Conservation (phyloP, 2,888 invertebrate species). For the Epiblema foenella region DNA sequence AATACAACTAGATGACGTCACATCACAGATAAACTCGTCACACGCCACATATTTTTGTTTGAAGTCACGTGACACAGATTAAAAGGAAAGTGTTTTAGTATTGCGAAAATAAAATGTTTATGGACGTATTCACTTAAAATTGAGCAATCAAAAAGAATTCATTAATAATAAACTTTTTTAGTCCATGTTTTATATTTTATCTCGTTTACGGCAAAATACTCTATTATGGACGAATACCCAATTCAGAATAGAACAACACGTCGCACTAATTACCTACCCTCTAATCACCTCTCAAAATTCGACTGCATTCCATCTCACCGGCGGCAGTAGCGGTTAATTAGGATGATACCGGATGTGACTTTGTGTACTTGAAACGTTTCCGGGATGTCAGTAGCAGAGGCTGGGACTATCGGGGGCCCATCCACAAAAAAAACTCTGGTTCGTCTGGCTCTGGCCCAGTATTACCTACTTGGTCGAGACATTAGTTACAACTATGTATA, state of each 20-base stretch:
- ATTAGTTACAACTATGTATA: neutral
- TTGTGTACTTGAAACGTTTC: constrained; percentile 2
- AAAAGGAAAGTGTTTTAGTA: no score
- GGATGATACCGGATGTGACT: constrained; percentile 10
- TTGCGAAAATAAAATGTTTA: no score
- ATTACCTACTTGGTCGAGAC: neutral
- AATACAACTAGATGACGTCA: no score
- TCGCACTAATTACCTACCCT: neutral
- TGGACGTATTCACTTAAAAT: no score
- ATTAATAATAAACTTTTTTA: no score
- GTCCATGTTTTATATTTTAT: no score
- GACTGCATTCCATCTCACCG: constrained; percentile 9
- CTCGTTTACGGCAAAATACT: no score
- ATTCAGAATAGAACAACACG: neutral
- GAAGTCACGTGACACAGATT: no score
- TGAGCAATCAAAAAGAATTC: no score
- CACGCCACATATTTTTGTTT: no score
- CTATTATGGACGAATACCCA: neutral
- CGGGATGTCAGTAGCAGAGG: constrained; percentile 4
- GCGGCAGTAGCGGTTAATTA: constrained; percentile 1
- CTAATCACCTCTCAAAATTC: neutral
- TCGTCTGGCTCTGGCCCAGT: neutral
- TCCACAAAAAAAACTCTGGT: neutral
- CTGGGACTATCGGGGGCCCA: neutral
- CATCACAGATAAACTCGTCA: no score